A percentile compares a stretch with the other conserved stretches of the same genome.
These are phyloP conservation scores for Glyphotaelius pellucidus DNA, from an alignment of 2,888 invertebrate genomes.

Conservation along the genomic window DNA sequence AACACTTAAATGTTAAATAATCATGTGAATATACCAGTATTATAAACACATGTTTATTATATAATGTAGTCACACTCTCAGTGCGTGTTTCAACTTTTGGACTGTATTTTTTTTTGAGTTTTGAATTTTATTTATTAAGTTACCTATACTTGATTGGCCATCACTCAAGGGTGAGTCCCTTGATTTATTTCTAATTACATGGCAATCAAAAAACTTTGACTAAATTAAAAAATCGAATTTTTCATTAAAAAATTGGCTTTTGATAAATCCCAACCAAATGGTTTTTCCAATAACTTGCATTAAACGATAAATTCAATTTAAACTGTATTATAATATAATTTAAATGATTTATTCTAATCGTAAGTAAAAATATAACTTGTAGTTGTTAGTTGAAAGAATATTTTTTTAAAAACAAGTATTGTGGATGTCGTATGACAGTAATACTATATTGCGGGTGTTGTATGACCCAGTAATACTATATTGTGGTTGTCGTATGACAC, in stretches of 20 bases:
- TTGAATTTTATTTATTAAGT: background rate
- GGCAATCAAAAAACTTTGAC: background rate
- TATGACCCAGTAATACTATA: too few relatives aligned
- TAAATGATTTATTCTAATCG: background rate
- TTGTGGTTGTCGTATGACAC: too few relatives aligned
- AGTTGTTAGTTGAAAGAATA: background rate
- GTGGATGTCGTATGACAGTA: background rate
- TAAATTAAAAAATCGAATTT: background rate
- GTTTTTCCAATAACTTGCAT: background rate
- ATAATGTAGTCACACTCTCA: background rate
- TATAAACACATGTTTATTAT: background rate
- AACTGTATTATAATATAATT: background rate
- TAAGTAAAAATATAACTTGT: background rate
- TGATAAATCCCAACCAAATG: background rate
- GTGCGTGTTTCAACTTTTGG: background rate
- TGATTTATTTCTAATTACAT: background rate
- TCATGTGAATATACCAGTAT: background rate
- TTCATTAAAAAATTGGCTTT: background rate
- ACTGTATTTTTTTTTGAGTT: background rate
- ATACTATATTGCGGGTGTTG: background rate
- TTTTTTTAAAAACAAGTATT: background rate
- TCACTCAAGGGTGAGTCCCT: background rate
- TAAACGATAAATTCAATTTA: background rate
- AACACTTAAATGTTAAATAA: background rate
- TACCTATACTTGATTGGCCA: background rate